phyloP scores from a whole-genome alignment of 2,797 vertebrate genomes.

The Adelosebastes latens region DNA sequence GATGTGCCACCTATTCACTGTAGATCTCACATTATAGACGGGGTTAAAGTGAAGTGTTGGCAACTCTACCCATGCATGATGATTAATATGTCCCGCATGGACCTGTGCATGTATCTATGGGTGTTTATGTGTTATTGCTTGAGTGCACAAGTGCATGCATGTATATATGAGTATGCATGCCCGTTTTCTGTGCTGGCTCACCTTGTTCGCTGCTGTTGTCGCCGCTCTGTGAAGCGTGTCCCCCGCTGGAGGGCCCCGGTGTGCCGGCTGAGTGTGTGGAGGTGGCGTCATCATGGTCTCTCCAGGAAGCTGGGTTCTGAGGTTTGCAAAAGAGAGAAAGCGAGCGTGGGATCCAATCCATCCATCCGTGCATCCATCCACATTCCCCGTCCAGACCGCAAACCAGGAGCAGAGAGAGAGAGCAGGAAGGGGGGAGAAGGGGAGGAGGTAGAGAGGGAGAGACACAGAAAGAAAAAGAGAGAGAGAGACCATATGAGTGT shows the following conservation, averaged over 20 bases:
- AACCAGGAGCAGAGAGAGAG: conserved; percentile 82
- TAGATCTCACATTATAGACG: conserved; percentile 50
- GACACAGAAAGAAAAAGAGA: conserved; percentile 37
- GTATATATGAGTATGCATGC: conserved; percentile 4
- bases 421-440: conserved; percentile 24
- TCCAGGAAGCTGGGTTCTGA: conserved; percentile 99
- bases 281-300: conserved; percentile 99
- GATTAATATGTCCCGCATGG: conserved; percentile 64
- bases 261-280: conserved; percentile 99
- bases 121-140: conserved; percentile 18
- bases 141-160: conserved; percentile 14
- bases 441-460: conserved; percentile 43
- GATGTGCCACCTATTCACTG: conserved; percentile 55
- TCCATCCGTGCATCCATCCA: conserved; percentile 78
- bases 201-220: conserved; percentile 99
- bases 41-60: conserved; percentile 60
- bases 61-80: conserved; percentile 40
- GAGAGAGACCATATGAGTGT: conserved; percentile 85
- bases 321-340: conserved; percentile 80
- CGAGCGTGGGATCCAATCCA: conserved; percentile 69
- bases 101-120: conserved; percentile 37
- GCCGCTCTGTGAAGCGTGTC: conserved; percentile 98
- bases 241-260: conserved; percentile 98
- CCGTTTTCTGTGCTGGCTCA: conserved; percentile 81
- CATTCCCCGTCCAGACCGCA: conserved; percentile 81